These are phyloP conservation scores for Drosophila dunni DNA, from an alignment of 1,140 invertebrate genomes.

Conservation along the genomic window DNA sequence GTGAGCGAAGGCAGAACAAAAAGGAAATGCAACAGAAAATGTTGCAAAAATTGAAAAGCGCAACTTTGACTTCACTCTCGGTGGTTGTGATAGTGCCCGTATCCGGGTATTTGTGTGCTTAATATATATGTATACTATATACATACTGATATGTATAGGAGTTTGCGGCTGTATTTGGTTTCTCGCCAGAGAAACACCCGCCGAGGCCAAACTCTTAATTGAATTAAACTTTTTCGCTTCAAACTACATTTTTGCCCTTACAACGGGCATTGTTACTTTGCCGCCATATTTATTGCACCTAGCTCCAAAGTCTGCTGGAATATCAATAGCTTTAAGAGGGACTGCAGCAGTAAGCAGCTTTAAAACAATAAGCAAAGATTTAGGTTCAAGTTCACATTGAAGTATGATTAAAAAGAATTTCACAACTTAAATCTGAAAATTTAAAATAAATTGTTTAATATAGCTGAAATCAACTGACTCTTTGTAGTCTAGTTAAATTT, in stretches of 20 bases:
- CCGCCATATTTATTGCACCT: slow-evolving; percentile 3
- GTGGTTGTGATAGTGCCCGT: slow-evolving; percentile 14
- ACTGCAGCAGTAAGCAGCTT: neutral
- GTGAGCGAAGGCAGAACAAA: slow-evolving; percentile 11
- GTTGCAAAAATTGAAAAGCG: slow-evolving; percentile 63
- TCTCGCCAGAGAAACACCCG: slow-evolving; percentile 41
- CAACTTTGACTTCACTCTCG: slow-evolving; percentile 61
- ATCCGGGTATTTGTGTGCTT: slow-evolving; percentile 17
- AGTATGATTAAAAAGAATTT: too few species aligned
- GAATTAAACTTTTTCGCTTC: slow-evolving; percentile 63
- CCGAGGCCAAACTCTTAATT: slow-evolving; percentile 59
- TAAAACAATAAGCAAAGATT: too few species aligned
- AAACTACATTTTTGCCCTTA: slow-evolving; percentile 27
- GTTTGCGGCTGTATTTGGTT: slow-evolving; percentile 38
- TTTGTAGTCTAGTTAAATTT: too few species aligned
- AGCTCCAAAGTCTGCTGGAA: neutral
- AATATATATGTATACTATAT: slow-evolving; percentile 9
- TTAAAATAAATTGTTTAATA: too few species aligned
- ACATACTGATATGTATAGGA: neutral
- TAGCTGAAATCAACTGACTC: too few species aligned
- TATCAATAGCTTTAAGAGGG: slow-evolving; percentile 3
- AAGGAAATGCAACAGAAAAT: slow-evolving; percentile 55
- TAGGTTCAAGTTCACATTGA: too few species aligned
- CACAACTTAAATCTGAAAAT: too few species aligned
- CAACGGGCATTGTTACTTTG: slow-evolving; percentile 10